These are phyloP conservation scores for Ophion obscuratus DNA, from an alignment of 2,888 invertebrate species.

Conservation along the genomic window DNA sequence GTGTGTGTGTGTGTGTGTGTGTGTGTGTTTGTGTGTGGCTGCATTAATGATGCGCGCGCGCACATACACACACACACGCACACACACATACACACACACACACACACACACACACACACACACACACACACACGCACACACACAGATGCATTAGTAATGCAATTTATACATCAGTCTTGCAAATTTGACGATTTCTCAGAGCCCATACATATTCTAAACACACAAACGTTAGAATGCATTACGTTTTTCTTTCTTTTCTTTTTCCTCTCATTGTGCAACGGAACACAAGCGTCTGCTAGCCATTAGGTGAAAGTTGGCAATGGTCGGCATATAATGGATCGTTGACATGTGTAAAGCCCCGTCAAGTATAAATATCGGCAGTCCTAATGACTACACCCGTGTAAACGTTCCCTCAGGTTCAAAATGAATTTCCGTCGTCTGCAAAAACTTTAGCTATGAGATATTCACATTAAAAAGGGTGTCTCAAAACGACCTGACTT, in stretches of 20 bases:
- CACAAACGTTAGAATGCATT: slow-evolving; percentile 2
- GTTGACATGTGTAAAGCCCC: slow-evolving; percentile 18
- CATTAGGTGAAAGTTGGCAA: slow-evolving; percentile 29
- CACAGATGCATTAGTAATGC: neutral
- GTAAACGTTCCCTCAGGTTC: neutral
- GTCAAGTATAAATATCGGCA: slow-evolving; percentile 39
- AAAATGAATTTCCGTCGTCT: neutral
- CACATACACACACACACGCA: too few species aligned
- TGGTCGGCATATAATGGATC: slow-evolving; percentile 33
- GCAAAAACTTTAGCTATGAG: neutral
- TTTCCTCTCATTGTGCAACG: slow-evolving; percentile 14
- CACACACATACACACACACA: too few species aligned
- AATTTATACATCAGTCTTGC: neutral
- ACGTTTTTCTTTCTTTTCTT: neutral
- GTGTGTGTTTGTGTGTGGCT: too few species aligned
- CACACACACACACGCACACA: neutral
- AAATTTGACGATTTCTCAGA: slow-evolving; percentile 19
- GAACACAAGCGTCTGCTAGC: neutral
- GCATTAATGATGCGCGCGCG: too few species aligned
- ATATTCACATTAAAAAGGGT: neutral
- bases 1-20: too few species aligned
- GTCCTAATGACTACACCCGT: slow-evolving; percentile 4
- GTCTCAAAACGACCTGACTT: too few species aligned
- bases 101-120: too few species aligned
- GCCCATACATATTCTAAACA: slow-evolving; percentile 3